A percentile compares a stretch with the other conserved stretches of the same genome.
Evolutionary conservation across 2,888 invertebrate genomes (phyloP).

Genomic region (Coleophora deauratella): DNA sequence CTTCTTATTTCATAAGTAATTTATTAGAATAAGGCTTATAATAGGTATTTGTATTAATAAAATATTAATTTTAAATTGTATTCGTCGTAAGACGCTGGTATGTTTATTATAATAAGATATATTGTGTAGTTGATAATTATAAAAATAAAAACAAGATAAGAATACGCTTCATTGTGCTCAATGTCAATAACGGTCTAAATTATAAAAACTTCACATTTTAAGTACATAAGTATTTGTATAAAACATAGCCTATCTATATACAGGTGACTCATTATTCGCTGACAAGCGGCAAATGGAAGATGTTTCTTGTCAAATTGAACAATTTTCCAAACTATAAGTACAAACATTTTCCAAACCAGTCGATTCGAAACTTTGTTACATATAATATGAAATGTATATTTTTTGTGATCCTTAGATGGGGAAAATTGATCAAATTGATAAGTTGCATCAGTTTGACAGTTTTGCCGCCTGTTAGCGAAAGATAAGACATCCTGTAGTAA

Average conservation of each 20-base stretch:
- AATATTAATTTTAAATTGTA: slow-evolving; percentile 40
- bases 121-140: slow-evolving; percentile 37
- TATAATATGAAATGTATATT: too few species aligned
- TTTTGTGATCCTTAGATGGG: too few species aligned
- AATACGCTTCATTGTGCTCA: slow-evolving; percentile 69
- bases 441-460: too few species aligned
- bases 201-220: slow-evolving; percentile 23
- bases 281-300: too few species aligned
- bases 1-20: slow-evolving; percentile 43
- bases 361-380: too few species aligned
- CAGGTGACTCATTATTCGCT: too few species aligned
- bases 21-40: slow-evolving; percentile 59
- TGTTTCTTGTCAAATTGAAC: too few species aligned
- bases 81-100: slow-evolving; percentile 69
- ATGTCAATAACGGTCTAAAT: slow-evolving; percentile 66
- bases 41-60: slow-evolving; percentile 34
- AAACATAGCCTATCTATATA: background rate
- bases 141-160: slow-evolving; percentile 29
- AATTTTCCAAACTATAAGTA: too few species aligned
- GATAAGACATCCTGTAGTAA: too few species aligned
- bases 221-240: slow-evolving; percentile 14
- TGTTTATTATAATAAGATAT: slow-evolving; percentile 36
- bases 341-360: too few species aligned
- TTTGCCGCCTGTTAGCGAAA: too few species aligned
- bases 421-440: too few species aligned